A percentile compares a stretch with the other conserved stretches of the same genome.
phyloP scores from a whole-genome alignment of 2,113 vertebrate species.

The Ctenomys sociabilis region DNA sequence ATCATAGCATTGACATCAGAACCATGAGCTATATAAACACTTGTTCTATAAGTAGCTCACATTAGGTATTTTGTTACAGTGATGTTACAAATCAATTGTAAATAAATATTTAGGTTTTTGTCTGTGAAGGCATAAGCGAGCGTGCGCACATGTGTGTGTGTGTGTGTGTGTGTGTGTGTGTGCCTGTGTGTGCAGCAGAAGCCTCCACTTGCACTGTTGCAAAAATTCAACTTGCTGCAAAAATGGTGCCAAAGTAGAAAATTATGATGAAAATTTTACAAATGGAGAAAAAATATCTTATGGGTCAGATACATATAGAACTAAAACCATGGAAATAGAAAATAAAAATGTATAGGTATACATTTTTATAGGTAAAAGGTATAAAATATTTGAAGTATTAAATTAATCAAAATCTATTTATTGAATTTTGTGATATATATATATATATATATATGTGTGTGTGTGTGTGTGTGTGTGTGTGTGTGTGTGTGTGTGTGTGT shows the following conservation, averaged over 20 bases:
- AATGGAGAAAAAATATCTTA: background rate
- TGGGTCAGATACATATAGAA: background rate
- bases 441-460: no score
- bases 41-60: background rate
- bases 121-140: background rate
- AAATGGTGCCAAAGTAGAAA: background rate
- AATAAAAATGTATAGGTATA: background rate
- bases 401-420: no score
- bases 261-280: background rate
- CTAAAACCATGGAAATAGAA: background rate
- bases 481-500: no score
- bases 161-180: background rate
- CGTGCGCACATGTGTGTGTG: no score
- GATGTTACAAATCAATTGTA: background rate
- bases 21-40: background rate
- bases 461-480: no score
- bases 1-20: background rate
- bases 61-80: background rate
- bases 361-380: no score
- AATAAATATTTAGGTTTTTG: background rate
- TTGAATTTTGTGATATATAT: no score
- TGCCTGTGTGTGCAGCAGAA: background rate
- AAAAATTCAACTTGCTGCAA: no score
- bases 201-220: background rate
- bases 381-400: background rate